These are phyloP conservation scores for Chrysomela aeneicollis DNA, from an alignment of 2,888 invertebrate genomes.

Conservation along the genomic window DNA sequence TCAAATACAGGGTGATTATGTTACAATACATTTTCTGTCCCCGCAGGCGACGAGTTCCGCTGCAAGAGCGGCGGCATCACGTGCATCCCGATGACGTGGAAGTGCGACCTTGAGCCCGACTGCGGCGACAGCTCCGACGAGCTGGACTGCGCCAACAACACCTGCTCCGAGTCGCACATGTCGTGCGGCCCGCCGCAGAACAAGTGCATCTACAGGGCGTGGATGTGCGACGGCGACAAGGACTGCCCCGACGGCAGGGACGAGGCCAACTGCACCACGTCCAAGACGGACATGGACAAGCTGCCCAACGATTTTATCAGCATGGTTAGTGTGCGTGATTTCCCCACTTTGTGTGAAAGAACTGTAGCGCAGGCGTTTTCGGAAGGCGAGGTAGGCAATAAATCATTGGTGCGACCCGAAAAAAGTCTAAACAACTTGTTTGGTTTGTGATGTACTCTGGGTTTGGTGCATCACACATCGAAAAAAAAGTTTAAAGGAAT, in stretches of 20 bases:
- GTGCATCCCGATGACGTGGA: slow-evolving; percentile 79
- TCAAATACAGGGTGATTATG: too few relatives aligned
- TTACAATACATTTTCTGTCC: too few relatives aligned
- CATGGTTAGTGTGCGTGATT: slow-evolving; percentile 14
- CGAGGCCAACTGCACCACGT: slow-evolving; percentile 71
- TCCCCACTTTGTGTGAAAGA: too few relatives aligned
- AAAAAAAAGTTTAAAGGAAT: too few relatives aligned
- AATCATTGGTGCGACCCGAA: too few relatives aligned
- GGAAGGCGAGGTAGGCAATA: too few relatives aligned
- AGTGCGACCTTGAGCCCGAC: slow-evolving; percentile 84
- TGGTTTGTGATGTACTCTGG: too few relatives aligned
- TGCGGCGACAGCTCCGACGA: slow-evolving; percentile 83
- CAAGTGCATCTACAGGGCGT: slow-evolving; percentile 76
- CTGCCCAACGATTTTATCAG: slow-evolving; percentile 27
- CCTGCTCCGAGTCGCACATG: slow-evolving; percentile 77
- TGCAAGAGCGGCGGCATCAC: slow-evolving; percentile 64
- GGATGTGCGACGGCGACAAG: slow-evolving; percentile 82
- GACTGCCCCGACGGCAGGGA: slow-evolving; percentile 79
- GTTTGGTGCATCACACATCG: too few relatives aligned
- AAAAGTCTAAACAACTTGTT: too few relatives aligned
- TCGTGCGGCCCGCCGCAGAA: slow-evolving; percentile 64
- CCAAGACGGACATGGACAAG: slow-evolving; percentile 10
- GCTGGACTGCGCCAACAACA: slow-evolving; percentile 69
- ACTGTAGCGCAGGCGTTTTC: too few relatives aligned
- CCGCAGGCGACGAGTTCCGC: slow-evolving; percentile 65